phyloP scores from a whole-genome alignment of 2,797 vertebrate species.

The Falco concolor region DNA sequence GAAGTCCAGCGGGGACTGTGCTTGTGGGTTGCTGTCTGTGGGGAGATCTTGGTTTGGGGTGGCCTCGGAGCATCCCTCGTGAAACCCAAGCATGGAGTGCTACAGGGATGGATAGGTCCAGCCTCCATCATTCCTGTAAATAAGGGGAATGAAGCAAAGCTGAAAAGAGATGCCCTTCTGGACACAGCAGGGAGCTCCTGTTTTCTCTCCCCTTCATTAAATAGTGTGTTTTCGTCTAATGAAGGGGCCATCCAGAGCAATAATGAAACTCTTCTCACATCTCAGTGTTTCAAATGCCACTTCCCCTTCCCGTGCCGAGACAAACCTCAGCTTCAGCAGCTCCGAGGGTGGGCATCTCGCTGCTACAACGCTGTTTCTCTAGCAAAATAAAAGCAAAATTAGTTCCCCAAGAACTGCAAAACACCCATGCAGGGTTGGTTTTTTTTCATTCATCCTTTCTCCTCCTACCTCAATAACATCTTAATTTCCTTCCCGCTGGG shows the following conservation, averaged over 20 bases:
- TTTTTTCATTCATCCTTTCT: conserved; percentile 14
- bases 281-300: conserved; percentile 6
- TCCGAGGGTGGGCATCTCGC: neutral
- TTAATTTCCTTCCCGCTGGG: conserved; percentile 23
- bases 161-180: neutral
- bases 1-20: rapidly evolving
- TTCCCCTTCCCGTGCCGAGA: neutral
- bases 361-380: neutral
- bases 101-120: neutral
- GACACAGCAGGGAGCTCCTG: neutral
- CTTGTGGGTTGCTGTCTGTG: neutral
- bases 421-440: neutral
- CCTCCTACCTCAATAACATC: neutral
- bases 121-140: neutral
- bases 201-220: conserved; percentile 48
- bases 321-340: neutral
- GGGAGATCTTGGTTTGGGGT: neutral
- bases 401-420: conserved; percentile 9
- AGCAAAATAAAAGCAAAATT: conserved; percentile 47
- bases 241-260: conserved; percentile 43
- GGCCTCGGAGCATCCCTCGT: neutral
- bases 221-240: conserved; percentile 28
- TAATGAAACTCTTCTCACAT: conserved; percentile 45
- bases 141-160: neutral
- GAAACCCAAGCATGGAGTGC: neutral